Base-by-base conservation (phyloP, 2,113 vertebrate genomes). In the Lagopus leucura region DNA sequence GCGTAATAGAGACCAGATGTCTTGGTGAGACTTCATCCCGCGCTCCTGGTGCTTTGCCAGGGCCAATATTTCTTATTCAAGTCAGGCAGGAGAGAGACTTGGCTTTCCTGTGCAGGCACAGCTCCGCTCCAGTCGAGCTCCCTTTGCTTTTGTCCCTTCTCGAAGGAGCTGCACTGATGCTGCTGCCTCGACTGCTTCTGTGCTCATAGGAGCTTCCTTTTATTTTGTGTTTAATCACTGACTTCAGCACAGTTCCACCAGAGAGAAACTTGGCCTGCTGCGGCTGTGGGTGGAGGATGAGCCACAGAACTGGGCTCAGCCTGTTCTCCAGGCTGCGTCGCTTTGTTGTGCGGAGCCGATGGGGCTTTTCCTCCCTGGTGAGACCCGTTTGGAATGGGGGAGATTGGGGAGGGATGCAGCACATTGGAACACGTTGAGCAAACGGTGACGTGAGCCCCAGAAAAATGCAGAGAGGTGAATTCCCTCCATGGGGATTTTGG, bases 1-100 rank as follows among this genome's bases (percentile, higher is more conserved):
- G 88, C 5, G 2, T 95, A 95, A 95, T 93, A 43, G 82, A 80
- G 86, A 80, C 74, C 93, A 92, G 93, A 95, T 91, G 89, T 93
- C 91, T 67, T n/a, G 28, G 83, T 34, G 87, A 85, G 58, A 48
- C 90, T 82, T 82, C 90, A 13, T 69, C 64, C 85, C 7, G 42
- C 18, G 34, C 71, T 43, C 65, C 69, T 89, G 89, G 76, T 21
- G 1, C 7, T 5, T n/a, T 58, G 89, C 89, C 92, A 95, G 89
- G 69, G 65, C 27, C 40, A 48, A 67, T 54, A 55, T 50, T 94
- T 84, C 86, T 90, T 45, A 88, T 88, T 84, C 86, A 13, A 95
- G 82, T 48, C 92, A 90, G 86, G 89, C 79, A 83, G 86, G 69
- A 95, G 67, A 0, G 2, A 85, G 85, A 13, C 65, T 65, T 72